phyloP scores from a whole-genome alignment of 2,888 invertebrate species.

The Drosophila neotestacea region DNA sequence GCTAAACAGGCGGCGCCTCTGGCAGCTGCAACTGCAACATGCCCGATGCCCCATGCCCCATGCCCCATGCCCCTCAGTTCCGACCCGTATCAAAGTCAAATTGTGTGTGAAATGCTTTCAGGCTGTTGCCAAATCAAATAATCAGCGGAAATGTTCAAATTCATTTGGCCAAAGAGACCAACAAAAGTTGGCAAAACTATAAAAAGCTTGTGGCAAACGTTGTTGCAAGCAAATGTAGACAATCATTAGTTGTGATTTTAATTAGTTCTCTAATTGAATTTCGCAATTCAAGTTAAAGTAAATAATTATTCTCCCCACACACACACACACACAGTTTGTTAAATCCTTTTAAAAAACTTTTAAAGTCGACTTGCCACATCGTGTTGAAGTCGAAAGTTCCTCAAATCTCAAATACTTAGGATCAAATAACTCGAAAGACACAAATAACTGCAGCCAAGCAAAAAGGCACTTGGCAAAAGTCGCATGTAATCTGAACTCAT shows the following conservation, averaged over 20 bases:
- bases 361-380: slow-evolving; percentile 6
- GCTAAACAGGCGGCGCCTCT: slow-evolving; percentile 42
- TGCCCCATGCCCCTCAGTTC: not conserved
- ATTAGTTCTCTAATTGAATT: slow-evolving; percentile 23
- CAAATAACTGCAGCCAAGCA: slow-evolving; percentile 39
- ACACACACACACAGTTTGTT: not conserved
- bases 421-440: slow-evolving; percentile 23
- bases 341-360: slow-evolving; percentile 14
- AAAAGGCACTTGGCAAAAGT: slow-evolving; percentile 50
- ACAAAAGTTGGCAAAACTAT: slow-evolving; percentile 10
- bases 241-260: slow-evolving; percentile 25
- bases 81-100: slow-evolving; percentile 68
- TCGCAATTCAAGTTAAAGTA: slow-evolving; percentile 3
- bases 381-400: slow-evolving; percentile 2
- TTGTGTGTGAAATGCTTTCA: slow-evolving; percentile 59
- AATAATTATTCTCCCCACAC: slow-evolving; percentile 8
- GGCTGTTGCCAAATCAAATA: slow-evolving; percentile 70
- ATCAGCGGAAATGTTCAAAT: slow-evolving; percentile 52
- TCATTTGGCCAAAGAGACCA: slow-evolving; percentile 8
- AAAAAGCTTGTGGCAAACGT: slow-evolving; percentile 16
- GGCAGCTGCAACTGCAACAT: slow-evolving; percentile 50
- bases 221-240: slow-evolving; percentile 6
- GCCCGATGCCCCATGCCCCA: not conserved
- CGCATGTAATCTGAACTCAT: slow-evolving; percentile 71
- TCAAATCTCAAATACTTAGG: slow-evolving; percentile 17